Evolutionary conservation across 2,888 invertebrate genomes (phyloP).

Genomic region (Scelioninae gen. 2): DNA sequence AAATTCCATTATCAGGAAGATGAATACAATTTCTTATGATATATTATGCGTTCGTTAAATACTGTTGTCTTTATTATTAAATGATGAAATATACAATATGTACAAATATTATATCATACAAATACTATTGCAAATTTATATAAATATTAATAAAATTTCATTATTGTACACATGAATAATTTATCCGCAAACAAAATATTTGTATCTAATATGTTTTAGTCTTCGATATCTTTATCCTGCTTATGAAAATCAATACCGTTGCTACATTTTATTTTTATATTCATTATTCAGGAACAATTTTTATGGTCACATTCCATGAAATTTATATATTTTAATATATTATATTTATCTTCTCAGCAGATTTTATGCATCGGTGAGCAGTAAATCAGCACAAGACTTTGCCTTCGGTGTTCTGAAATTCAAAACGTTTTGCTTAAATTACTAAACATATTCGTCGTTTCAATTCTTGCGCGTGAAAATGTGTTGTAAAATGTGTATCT

Average conservation of each 20-base stretch:
- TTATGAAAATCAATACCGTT: constrained; percentile 20
- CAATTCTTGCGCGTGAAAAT: too few relatives aligned
- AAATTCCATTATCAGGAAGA: too few relatives aligned
- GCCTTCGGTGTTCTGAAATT: constrained; percentile 82
- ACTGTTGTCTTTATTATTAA: constrained; percentile 52
- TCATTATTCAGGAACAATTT: constrained; percentile 50
- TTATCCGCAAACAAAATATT: constrained; percentile 7
- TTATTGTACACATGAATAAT: constrained; percentile 22
- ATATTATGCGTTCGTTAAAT: constrained; percentile 60
- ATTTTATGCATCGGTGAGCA: constrained; percentile 78
- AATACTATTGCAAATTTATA: constrained; percentile 22
- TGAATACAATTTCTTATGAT: background rate
- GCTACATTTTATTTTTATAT: constrained; percentile 27
- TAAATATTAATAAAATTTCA: constrained; percentile 5
- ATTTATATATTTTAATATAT: constrained; percentile 36
- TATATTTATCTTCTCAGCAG: constrained; percentile 43
- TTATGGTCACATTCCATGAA: constrained; percentile 49
- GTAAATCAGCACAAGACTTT: constrained; percentile 84
- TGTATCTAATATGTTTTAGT: constrained; percentile 13
- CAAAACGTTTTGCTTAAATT: constrained; percentile 38
- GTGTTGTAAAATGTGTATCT: too few relatives aligned
- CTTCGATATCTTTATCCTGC: constrained; percentile 9
- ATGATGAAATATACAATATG: constrained; percentile 67
- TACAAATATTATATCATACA: constrained; percentile 60
- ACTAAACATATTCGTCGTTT: constrained; percentile 5